Percentiles rank a stretch among this genome's conserved stretches.
Conservation (phyloP, 2,113 vertebrate species). For the Manacus vitellinus region DNA sequence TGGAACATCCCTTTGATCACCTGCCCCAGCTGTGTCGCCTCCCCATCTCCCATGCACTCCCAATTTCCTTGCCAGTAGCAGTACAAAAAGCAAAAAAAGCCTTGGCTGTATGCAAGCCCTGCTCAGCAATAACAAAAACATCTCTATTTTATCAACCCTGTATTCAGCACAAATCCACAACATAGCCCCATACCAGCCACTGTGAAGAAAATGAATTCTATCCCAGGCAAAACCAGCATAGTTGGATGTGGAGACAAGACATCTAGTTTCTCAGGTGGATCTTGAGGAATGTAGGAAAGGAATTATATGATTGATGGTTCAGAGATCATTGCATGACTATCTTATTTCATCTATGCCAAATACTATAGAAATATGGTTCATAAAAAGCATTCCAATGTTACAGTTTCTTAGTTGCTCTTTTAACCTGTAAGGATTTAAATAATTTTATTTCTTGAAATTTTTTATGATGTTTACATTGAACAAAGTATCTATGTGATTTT, state of each 20-base stretch:
- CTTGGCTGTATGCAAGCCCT: background rate
- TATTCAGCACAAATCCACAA: background rate
- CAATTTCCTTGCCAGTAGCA: background rate
- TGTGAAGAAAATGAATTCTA: background rate
- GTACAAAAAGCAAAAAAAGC: rapidly evolving
- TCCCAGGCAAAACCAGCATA: background rate
- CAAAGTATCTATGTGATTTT: background rate
- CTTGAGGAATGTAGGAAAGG: background rate
- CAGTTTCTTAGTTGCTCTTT: background rate
- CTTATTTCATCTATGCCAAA: background rate
- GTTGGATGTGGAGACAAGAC: background rate
- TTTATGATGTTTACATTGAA: background rate
- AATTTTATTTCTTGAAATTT: background rate
- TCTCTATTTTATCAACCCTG: rapidly evolving
- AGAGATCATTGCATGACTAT: background rate
- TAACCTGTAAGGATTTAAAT: background rate
- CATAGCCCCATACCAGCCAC: background rate
- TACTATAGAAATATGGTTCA: background rate
- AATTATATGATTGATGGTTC: background rate
- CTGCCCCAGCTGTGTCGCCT: background rate
- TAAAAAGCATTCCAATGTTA: background rate
- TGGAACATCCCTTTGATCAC: background rate
- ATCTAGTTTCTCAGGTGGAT: background rate
- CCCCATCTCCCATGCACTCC: background rate
- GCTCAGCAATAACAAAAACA: background rate